Evolutionary conservation across 1,140 invertebrate species (phyloP), one percentile per base, ranked within the genome.

Genomic region (Agrilus planipennis): DNA sequence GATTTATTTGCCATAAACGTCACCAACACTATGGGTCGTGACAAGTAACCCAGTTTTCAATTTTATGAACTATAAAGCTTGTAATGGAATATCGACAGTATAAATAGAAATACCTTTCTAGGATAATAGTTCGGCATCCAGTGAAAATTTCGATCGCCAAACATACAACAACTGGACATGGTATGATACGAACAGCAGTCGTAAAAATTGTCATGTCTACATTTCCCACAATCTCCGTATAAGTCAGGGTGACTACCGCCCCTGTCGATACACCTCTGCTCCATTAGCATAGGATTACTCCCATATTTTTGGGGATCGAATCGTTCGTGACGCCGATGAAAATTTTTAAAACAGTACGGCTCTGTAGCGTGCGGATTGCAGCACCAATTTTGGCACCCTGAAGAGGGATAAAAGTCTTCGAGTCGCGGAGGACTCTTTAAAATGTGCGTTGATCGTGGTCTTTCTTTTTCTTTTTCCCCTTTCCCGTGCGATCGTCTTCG

Each of bases 391-490:
- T 68, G 41, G 55, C 53, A 58, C 16, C 62, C 61, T 37, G 61
- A 61, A 23, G 63, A 63, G 16, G 63, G 58, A 6, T 63, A 63
- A 45, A 69, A 57, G 42, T 60, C 57, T 5, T 62, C 60, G 23
- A 55, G 40, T 21, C 52, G 42, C 2, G 57, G 56, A 15, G 58
- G 58, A 34, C 53, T 58, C 43, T 60, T 58, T 2, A 64, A 49
- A 23, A 68, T 63, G 46, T 72, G 55, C 2, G 68, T 68, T 6
- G 72, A 74, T 40, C 67, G 62, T 34, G 67, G 65, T 56, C 74
- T 74, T 42, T 70, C 66, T 50, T 74, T 71, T 16, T 65, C 49
- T 41, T 69, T 64, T 14, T 56, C 56, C 34, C 72, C 61, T 43
- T 69, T 62, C 52, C 34, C 52, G 42, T 37, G 61, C 9, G 62